These are phyloP conservation scores for Natrix natrix DNA, from an alignment of 2,797 vertebrate genomes.

Conservation along the genomic window DNA sequence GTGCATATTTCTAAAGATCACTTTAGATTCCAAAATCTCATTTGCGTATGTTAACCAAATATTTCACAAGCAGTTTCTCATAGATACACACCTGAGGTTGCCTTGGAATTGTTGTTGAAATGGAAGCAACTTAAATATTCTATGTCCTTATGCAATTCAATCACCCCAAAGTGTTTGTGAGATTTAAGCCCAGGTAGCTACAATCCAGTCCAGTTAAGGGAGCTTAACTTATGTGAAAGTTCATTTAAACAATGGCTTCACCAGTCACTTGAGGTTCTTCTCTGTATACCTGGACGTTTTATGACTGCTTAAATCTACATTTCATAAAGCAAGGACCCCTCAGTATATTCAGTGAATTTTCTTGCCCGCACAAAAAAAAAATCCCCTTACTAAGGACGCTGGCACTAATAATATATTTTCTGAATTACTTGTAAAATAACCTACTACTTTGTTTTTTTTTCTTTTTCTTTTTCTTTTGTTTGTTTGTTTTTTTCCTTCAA, in stretches of 20 bases:
- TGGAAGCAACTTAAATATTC: too few relatives aligned
- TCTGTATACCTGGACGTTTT: not conserved
- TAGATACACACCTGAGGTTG: not conserved
- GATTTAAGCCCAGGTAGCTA: not conserved
- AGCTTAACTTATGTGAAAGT: not conserved
- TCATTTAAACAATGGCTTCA: not conserved
- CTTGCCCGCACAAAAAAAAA: not conserved
- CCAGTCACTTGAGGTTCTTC: not conserved
- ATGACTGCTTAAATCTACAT: not conserved
- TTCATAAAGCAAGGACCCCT: not conserved
- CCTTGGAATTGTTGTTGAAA: not conserved
- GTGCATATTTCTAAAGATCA: not conserved
- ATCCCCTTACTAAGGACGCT: constrained; percentile 62
- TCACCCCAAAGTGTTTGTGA: not conserved
- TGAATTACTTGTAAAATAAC: constrained; percentile 46
- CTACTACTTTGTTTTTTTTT: constrained; percentile 25
- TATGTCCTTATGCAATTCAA: not conserved
- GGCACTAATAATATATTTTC: constrained; percentile 51
- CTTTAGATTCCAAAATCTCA: not conserved
- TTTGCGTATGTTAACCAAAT: not conserved
- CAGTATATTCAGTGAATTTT: constrained; percentile 2
- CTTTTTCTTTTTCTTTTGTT: constrained; percentile 53
- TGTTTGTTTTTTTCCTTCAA: constrained; percentile 68
- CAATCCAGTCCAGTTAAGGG: not conserved
- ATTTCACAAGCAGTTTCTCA: not conserved